Evolutionary conservation across 2,113 vertebrate species (phyloP).

Genomic region (Zootoca vivipara): DNA sequence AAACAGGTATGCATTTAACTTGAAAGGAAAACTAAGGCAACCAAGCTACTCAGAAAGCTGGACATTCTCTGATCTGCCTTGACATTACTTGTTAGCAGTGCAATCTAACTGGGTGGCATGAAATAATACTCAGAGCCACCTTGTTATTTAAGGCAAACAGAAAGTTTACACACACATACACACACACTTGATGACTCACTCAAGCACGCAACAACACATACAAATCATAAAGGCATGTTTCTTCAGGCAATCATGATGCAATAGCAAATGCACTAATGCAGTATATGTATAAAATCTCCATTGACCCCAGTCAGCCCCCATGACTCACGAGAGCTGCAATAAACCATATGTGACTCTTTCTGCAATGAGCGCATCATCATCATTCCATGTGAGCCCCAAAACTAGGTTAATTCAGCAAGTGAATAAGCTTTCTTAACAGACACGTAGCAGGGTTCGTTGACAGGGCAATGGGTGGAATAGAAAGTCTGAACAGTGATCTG

Average conservation of each 20-base stretch:
- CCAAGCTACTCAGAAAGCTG: too few species aligned
- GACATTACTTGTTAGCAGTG: too few species aligned
- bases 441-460: not conserved
- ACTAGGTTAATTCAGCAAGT: not conserved
- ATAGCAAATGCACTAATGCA: rapidly evolving
- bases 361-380: not conserved
- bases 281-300: not conserved
- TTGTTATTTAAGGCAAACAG: too few species aligned
- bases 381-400: not conserved
- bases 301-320: not conserved
- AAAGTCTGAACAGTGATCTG: not conserved
- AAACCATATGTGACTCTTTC: rapidly evolving
- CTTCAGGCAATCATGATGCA: not conserved
- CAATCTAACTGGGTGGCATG: too few species aligned
- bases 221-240: not conserved
- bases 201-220: too few species aligned
- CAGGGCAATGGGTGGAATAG: not conserved
- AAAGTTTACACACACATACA: too few species aligned
- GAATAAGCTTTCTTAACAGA: not conserved
- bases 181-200: too few species aligned
- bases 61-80: too few species aligned
- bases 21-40: too few species aligned
- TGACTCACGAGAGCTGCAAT: not conserved
- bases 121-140: too few species aligned
- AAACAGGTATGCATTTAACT: too few species aligned